Base-by-base conservation (phyloP, 2,888 invertebrate genomes). In the Fragum whitleyi region DNA sequence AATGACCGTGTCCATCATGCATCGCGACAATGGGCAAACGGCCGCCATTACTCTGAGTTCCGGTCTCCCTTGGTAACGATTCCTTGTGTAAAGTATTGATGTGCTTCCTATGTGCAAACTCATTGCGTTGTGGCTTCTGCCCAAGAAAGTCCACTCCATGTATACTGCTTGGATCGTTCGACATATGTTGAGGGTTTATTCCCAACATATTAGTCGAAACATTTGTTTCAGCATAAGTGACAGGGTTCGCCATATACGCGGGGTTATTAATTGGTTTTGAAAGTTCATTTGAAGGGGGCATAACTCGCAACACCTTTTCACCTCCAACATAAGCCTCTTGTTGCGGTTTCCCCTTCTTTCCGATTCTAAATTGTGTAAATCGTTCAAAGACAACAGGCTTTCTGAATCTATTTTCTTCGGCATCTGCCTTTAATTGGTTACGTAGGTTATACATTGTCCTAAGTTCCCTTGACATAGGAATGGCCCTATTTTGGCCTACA, bases 341-440 rank as follows among this genome's bases (percentile, higher is more conserved):
- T 39, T 9, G 1, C 9, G 39, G 28, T 19, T 16, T n/a, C 11
- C 26, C 16, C 21, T 42, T 42, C 23, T 65, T 65, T 3, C 65
- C 65, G 2, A 65, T 36, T 21, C 29, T n/a, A 19, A 65, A 65
- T 1, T 42, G 21, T 2, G 65, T 65, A 21, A 65, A 65, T 23
- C 65, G 36, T 42, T 65, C 65, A n/a, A 65, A 65, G 9, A 65
- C 65, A 23, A 42, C 65, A 11, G 65, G 65, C 36, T 42, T 39
- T 19, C 65, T 65, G n/a, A 65, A 65, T 19, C 28, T 65, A 26
- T 65, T 39, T 36, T 26, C 28, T 39, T 65, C 65, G 0, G 65
- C 21, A 39, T 65, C 65, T 5, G 39, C 42, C 28, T 42, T 65
- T 26, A 65, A 11, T 6, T 36, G 39, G 19, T 65, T 65, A 19